Evolutionary conservation across 2,113 vertebrate species (phyloP).

Genomic region (Phalacrocorax aristotelis): DNA sequence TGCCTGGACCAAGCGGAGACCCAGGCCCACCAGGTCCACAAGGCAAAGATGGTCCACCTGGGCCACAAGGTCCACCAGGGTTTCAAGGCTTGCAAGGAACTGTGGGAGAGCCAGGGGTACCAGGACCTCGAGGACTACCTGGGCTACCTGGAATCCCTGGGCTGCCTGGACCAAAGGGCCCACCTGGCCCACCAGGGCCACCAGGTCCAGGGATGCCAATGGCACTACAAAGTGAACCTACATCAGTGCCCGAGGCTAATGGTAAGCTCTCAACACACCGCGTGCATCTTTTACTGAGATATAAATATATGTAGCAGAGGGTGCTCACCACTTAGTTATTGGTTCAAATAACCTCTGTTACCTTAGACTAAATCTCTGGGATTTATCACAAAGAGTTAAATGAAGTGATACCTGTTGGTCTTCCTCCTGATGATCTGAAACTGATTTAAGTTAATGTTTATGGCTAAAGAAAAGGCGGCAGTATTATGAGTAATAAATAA

Average conservation of each 20-base stretch:
- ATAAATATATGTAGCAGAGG: background rate
- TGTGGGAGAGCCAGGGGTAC: slow-evolving; percentile 83
- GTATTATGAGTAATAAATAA: background rate
- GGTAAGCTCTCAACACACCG: slow-evolving; percentile 49
- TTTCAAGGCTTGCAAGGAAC: slow-evolving; percentile 84
- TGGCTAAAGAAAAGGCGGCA: background rate
- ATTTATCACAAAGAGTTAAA: background rate
- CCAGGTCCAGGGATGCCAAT: slow-evolving; percentile 72
- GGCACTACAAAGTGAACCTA: slow-evolving; percentile 78
- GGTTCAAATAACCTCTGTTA: background rate
- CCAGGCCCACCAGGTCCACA: slow-evolving; percentile 84
- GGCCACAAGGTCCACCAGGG: slow-evolving; percentile 86
- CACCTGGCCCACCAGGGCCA: slow-evolving; percentile 67
- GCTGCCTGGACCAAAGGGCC: slow-evolving; percentile 80
- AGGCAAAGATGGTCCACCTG: slow-evolving; percentile 86
- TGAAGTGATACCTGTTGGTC: background rate
- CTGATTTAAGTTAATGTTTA: background rate
- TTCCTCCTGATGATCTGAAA: background rate
- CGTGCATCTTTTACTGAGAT: background rate
- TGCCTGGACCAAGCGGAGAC: slow-evolving; percentile 86
- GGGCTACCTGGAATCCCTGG: slow-evolving; percentile 85
- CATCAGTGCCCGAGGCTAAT: slow-evolving; percentile 53
- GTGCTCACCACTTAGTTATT: background rate
- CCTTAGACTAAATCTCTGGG: background rate
- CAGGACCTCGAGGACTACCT: slow-evolving; percentile 82